Conservation (phyloP, 2,797 vertebrate genomes). For the Eidolon dupreanum region DNA sequence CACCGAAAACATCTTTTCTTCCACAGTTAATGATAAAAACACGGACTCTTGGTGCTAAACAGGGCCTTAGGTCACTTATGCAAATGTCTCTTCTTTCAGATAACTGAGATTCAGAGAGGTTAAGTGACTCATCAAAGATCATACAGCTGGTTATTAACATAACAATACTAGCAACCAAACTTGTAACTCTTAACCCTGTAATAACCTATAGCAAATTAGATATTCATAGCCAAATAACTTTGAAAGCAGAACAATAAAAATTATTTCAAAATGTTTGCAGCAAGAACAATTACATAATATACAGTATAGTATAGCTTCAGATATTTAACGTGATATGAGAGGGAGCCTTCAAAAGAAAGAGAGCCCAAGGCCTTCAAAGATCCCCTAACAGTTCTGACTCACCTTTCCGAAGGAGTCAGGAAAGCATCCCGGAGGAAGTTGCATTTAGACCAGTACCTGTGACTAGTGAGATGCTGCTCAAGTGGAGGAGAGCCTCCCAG, state of each 20-base stretch:
- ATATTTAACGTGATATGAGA: background rate
- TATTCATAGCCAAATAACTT: background rate
- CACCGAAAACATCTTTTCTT: background rate
- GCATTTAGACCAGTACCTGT: background rate
- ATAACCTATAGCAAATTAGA: background rate
- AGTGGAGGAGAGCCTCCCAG: background rate
- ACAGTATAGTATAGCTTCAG: background rate
- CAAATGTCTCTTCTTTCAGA: background rate
- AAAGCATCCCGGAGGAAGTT: background rate
- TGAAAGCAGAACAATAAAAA: constrained; percentile 1
- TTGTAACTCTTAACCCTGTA: background rate
- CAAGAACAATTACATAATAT: background rate
- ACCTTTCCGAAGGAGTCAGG: background rate
- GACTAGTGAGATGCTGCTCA: background rate
- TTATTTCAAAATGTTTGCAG: background rate
- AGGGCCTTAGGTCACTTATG: background rate
- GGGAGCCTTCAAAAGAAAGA: background rate
- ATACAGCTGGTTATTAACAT: background rate
- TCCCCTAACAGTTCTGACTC: background rate
- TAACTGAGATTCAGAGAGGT: background rate
- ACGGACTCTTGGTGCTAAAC: background rate
- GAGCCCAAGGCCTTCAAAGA: background rate
- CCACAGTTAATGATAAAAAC: background rate
- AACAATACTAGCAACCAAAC: background rate
- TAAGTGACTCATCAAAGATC: background rate